Base-by-base conservation (phyloP, 2,113 vertebrate species). In the Pionites leucogaster region DNA sequence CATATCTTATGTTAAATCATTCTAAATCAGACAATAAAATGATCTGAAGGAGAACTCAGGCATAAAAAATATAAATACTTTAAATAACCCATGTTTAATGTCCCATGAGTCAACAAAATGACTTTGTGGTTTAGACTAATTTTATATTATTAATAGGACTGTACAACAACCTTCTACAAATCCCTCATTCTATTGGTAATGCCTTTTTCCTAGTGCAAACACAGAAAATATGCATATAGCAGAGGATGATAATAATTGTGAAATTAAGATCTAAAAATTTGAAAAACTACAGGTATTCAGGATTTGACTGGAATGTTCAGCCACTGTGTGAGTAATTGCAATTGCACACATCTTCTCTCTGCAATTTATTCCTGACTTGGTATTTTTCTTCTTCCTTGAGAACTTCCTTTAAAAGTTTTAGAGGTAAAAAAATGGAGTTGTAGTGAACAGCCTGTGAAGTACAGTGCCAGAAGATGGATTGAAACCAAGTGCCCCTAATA, bases 81-180 rank as follows among this genome's bases (percentile, higher is more conserved):
- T 94, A 88, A 90, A 93, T 94, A 95, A 87, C 79, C 55, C 80
- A 90, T 92, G 67, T 63, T 97, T 96, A 88, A 95, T 93, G 74
- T 96, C 88, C 88, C 95, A 69, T 68, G 96, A 97, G 95, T 97
- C 94, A 96, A 96, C 79, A 97, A 95, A 94, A 96, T 95, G 95
- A 92, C 90, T 96, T 86, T 94, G 82, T 95, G 86, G 50, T 97
- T 96, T 92, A 77, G 90, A 63, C 59, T 75, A 88, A 94, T 95
- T 95, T 97, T 92, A 78, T 96, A 80, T 92, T 96, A 94, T 91
- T 97, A 97, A 92, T 90, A 97, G 68, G 67, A 89, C 59, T 90
- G 55, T 94, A 82, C 82, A 90, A 88, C 69, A 86, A 53, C 90
- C 78, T 94, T 82, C 78, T 88, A 65, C 78, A 95, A 96, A 95